phyloP scores from a whole-genome alignment of 2,113 vertebrate species.

The Apaloderma vittatum region DNA sequence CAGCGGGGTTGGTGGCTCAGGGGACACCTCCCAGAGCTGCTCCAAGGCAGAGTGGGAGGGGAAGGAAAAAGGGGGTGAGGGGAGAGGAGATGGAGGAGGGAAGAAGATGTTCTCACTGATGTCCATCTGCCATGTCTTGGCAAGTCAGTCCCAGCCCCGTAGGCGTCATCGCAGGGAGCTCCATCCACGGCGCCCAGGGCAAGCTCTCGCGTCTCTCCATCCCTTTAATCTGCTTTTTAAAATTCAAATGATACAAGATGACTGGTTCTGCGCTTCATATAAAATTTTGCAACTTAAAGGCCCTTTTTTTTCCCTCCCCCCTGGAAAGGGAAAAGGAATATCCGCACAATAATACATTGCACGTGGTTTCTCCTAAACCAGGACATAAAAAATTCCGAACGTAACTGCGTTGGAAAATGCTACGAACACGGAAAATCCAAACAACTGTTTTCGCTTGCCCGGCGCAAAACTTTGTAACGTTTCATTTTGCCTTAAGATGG shows the following conservation, averaged over 20 bases:
- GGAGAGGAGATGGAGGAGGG: no score
- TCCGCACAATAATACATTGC: background rate
- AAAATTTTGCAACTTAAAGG: background rate
- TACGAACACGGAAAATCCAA: background rate
- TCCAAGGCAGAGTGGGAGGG: background rate
- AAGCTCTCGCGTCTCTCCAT: background rate
- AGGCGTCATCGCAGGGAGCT: background rate
- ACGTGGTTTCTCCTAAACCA: background rate
- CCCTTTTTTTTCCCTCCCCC: background rate
- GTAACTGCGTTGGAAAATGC: background rate
- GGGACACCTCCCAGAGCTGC: background rate
- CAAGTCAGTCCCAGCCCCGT: background rate
- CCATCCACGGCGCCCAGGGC: background rate
- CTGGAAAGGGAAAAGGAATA: background rate
- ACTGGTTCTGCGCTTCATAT: background rate
- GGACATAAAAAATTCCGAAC: background rate
- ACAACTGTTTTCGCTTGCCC: background rate
- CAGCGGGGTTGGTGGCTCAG: background rate
- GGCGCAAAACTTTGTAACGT: background rate
- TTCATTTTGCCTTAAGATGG: background rate
- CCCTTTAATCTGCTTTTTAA: background rate
- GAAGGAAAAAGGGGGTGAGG: background rate
- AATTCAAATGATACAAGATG: background rate
- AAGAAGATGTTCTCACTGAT: no score
- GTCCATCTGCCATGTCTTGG: background rate